phyloP scores from a whole-genome alignment of 1,140 invertebrate species.

The Drosophila sproati region DNA sequence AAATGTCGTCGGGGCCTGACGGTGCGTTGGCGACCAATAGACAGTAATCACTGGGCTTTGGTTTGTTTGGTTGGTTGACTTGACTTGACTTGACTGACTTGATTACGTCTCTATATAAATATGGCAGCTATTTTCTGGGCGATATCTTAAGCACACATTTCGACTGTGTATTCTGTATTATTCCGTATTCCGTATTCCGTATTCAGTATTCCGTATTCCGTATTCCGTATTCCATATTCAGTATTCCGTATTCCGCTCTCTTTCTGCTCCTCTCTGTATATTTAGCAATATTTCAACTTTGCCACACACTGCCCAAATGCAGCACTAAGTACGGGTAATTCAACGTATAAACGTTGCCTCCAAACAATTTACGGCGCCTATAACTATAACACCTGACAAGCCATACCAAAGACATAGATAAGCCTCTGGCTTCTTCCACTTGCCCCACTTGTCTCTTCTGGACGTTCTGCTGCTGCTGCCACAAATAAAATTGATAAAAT shows the following conservation, averaged over 20 bases:
- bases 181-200: slow-evolving; percentile 34
- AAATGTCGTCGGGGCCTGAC: slow-evolving; percentile 27
- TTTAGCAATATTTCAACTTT: slow-evolving; percentile 69
- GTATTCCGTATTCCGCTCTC: background rate
- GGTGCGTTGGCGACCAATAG: slow-evolving; percentile 43
- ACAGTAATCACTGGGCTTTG: slow-evolving; percentile 52
- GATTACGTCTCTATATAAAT: slow-evolving; percentile 81
- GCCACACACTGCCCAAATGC: slow-evolving; percentile 52
- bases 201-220: slow-evolving; percentile 37
- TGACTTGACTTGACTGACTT: slow-evolving; percentile 56
- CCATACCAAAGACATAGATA: slow-evolving; percentile 10
- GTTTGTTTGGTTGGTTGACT: slow-evolving; percentile 39
- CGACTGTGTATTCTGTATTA: slow-evolving; percentile 45
- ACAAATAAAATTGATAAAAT: slow-evolving; percentile 80
- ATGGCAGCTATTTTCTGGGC: slow-evolving; percentile 69
- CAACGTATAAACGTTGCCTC: slow-evolving; percentile 39
- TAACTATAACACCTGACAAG: slow-evolving; percentile 77
- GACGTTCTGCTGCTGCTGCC: slow-evolving; percentile 15
- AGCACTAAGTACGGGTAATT: slow-evolving; percentile 15
- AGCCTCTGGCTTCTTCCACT: background rate
- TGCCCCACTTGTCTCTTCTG: no score
- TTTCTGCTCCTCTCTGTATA: slow-evolving; percentile 30
- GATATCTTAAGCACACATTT: slow-evolving; percentile 73
- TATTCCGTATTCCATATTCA: slow-evolving; percentile 36
- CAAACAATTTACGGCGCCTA: slow-evolving; percentile 62